These are phyloP conservation scores for Bergia sp. DNA, from an alignment of 92 coral and sea anemone species.

Conservation along the genomic window DNA sequence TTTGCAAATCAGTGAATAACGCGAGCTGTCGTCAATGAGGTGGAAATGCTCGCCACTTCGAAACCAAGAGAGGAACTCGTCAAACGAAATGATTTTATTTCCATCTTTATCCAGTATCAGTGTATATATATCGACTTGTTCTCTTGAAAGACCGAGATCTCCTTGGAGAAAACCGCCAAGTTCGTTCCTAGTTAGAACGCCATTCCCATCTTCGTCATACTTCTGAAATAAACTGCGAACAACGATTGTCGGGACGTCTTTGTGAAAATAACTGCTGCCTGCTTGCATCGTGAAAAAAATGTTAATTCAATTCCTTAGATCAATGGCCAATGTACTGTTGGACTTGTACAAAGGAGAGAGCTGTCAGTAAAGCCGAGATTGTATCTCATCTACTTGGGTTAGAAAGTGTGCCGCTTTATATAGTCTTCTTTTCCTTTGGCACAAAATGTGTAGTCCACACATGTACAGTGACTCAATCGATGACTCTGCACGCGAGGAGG, in stretches of 20 bases:
- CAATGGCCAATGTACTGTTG: too few relatives aligned
- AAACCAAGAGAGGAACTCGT: conserved; percentile 29
- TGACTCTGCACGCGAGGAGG: background rate
- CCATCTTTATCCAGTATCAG: conserved; percentile 36
- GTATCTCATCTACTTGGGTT: background rate
- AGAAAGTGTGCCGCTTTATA: background rate
- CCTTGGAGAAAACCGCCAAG: conserved; percentile 60
- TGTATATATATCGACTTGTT: background rate
- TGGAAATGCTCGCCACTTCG: conserved; percentile 27
- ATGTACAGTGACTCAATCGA: background rate
- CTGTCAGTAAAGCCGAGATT: background rate
- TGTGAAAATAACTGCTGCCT: conserved; percentile 68
- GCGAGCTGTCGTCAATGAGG: conserved; percentile 2
- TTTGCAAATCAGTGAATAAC: conserved; percentile 46
- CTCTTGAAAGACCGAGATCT: conserved; percentile 66
- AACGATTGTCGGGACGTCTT: conserved; percentile 62
- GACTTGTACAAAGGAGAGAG: background rate
- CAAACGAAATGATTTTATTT: conserved; percentile 21
- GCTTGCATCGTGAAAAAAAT: conserved; percentile 65
- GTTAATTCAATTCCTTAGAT: too few relatives aligned
- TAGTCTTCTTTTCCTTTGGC: background rate
- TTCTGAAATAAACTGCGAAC: conserved; percentile 73
- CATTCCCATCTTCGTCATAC: conserved; percentile 67
- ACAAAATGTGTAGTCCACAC: background rate
- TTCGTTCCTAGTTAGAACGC: conserved; percentile 64